Percentiles rank a stretch among this genome's conserved stretches.
These are phyloP conservation scores for Enteromius argenteus DNA, from an alignment of 2,797 vertebrate species.

Conservation along the genomic window DNA sequence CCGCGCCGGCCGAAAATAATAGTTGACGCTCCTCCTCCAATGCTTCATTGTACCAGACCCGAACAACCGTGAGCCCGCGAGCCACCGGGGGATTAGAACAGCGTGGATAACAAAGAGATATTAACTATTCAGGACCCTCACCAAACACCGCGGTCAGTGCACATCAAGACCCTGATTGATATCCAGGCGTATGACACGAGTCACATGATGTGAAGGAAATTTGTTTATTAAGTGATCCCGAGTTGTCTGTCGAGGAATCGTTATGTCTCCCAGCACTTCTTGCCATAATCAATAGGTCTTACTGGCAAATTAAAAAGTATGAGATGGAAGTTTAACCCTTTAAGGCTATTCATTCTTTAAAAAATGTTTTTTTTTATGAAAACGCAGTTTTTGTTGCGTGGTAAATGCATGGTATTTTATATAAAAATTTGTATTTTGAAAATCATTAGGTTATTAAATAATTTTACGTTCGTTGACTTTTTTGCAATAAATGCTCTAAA, in stretches of 20 bases:
- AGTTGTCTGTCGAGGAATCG: neutral
- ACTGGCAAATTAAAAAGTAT: neutral
- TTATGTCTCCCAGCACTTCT: neutral
- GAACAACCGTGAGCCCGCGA: slow-evolving; percentile 86
- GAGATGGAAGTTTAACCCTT: neutral
- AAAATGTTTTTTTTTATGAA: neutral
- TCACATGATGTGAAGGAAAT: slow-evolving; percentile 28
- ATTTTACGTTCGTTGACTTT: neutral
- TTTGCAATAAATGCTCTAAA: neutral
- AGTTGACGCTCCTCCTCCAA: slow-evolving; percentile 84
- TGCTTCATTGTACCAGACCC: slow-evolving; percentile 80
- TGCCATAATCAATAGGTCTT: neutral
- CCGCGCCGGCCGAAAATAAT: slow-evolving; percentile 87
- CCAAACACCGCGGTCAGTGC: slow-evolving; percentile 46
- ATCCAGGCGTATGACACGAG: slow-evolving; percentile 51
- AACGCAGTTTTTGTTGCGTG: neutral
- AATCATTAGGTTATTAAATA: neutral
- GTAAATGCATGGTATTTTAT: neutral
- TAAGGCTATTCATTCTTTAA: neutral
- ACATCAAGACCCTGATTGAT: slow-evolving; percentile 54
- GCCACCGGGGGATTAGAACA: slow-evolving; percentile 87
- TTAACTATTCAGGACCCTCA: slow-evolving; percentile 83
- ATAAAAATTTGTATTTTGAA: neutral
- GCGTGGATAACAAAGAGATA: slow-evolving; percentile 83
- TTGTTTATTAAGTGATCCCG: slow-evolving; percentile 10